Conservation (phyloP, 1,140 invertebrate species). For the Drosophila lacertosa region DNA sequence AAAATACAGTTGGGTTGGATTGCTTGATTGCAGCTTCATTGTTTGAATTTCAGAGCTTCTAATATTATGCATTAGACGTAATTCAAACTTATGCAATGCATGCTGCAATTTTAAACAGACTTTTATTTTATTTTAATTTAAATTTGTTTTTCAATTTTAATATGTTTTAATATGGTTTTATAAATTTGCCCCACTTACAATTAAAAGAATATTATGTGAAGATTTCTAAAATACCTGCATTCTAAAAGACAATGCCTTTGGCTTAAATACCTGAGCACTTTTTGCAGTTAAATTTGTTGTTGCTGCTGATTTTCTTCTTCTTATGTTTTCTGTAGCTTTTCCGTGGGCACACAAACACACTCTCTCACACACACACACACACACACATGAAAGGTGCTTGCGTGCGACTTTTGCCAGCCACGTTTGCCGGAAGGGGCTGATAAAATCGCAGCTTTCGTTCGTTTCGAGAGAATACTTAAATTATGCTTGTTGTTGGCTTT, state of each 20-base stretch:
- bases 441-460: conserved; percentile 61
- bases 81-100: no score
- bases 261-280: not conserved
- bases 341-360: conserved; percentile 54
- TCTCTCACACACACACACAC: no score
- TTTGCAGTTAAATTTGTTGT: not conserved
- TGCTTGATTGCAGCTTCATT: no score
- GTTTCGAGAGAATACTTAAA: conserved; percentile 50
- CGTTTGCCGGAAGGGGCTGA: conserved; percentile 48
- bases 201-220: conserved; percentile 1
- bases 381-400: conserved; percentile 30
- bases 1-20: no score
- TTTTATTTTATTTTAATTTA: no score
- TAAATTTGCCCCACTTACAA: not conserved
- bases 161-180: no score
- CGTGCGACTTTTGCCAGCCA: conserved; percentile 55
- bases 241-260: conserved; percentile 10
- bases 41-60: no score
- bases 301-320: not conserved
- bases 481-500: conserved; percentile 37
- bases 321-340: conserved; percentile 8
- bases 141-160: no score
- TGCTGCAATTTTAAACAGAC: no score
- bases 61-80: no score
- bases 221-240: not conserved